These are phyloP conservation scores for Diabrotica virgifera DNA, from an alignment of 1,140 invertebrate species.

Conservation along the genomic window DNA sequence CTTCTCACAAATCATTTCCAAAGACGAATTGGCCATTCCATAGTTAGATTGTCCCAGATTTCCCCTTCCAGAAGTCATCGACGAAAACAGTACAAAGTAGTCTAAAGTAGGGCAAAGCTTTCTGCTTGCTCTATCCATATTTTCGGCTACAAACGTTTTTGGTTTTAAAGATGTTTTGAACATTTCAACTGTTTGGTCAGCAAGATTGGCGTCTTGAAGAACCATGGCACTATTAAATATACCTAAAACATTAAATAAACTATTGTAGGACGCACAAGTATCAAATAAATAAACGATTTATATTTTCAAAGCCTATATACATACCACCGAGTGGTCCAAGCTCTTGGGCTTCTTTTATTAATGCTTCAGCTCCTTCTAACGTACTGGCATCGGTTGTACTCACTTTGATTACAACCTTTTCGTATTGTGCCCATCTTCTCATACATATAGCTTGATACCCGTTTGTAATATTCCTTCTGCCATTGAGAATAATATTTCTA, in stretches of 20 bases:
- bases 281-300: no score
- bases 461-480: conserved; percentile 77
- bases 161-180: conserved; percentile 52
- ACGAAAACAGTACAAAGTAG: conserved; percentile 77
- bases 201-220: conserved; percentile 52
- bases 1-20: conserved; percentile 69
- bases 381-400: conserved; percentile 64
- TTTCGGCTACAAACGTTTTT: conserved; percentile 51
- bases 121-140: conserved; percentile 53
- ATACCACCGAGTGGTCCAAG: conserved; percentile 78
- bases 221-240: conserved; percentile 77
- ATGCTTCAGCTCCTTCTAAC: conserved; percentile 62
- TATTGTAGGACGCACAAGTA: no score
- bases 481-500: conserved; percentile 75
- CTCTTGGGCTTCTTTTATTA: conserved; percentile 66
- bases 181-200: conserved; percentile 53
- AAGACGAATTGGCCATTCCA: conserved; percentile 69
- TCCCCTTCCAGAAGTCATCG: conserved; percentile 82
- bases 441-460: conserved; percentile 84
- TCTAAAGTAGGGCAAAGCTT: conserved; percentile 52
- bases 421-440: conserved; percentile 67
- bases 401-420: conserved; percentile 63
- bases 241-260: conserved; percentile 39
- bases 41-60: conserved; percentile 90
- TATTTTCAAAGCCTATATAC: no score